phyloP scores from a whole-genome alignment of 2,888 invertebrate genomes.

The Amiota mariae region DNA sequence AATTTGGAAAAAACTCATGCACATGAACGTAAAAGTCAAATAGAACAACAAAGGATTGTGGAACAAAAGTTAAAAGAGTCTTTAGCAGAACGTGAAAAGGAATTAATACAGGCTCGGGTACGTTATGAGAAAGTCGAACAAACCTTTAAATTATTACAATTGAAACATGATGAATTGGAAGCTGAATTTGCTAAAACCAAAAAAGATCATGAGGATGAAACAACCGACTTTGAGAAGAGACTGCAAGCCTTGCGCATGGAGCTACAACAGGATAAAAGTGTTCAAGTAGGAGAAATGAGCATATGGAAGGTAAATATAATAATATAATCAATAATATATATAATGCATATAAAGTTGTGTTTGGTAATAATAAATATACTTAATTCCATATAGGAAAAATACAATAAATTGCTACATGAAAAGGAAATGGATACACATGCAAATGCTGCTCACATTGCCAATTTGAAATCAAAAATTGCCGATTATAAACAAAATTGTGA shows the following conservation, averaged over 20 bases:
- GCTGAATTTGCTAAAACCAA: conserved; percentile 74
- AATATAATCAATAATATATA: background rate
- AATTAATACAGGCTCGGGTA: conserved; percentile 74
- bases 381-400: conserved; percentile 63
- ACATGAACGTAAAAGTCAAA: conserved; percentile 76
- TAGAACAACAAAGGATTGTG: conserved; percentile 74
- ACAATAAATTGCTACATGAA: conserved; percentile 61
- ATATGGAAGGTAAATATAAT: conserved; percentile 71
- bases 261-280: conserved; percentile 71
- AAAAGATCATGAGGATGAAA: conserved; percentile 74
- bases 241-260: conserved; percentile 74
- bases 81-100: conserved; percentile 74
- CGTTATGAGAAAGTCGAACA: conserved; percentile 76
- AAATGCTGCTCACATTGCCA: conserved; percentile 37
- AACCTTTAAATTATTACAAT: conserved; percentile 75
- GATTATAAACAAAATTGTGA: conserved; percentile 55
- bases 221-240: conserved; percentile 74
- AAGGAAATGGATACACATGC: conserved; percentile 61
- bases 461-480: conserved; percentile 51
- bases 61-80: conserved; percentile 75
- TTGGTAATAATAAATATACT: background rate
- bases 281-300: conserved; percentile 70
- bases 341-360: background rate
- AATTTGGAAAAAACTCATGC: conserved; percentile 77
- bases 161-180: conserved; percentile 75